Evolutionary conservation across 23 tunicate genomes (phyloP).

Genomic region (Halocynthia roretzi): DNA sequence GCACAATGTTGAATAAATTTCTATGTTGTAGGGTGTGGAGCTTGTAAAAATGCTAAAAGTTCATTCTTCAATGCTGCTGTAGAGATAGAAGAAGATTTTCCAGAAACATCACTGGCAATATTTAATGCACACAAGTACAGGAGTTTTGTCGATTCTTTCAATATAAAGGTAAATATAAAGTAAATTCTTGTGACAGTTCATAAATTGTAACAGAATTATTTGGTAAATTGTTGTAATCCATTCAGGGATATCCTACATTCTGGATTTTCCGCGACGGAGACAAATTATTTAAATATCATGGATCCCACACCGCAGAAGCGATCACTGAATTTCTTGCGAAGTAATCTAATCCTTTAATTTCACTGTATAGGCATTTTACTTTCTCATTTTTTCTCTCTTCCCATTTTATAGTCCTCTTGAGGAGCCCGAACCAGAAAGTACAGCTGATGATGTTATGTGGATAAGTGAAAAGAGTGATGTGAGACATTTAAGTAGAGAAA

Average conservation of each 20-base stretch:
- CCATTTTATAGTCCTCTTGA: slow-evolving; percentile 6
- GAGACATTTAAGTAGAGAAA: slow-evolving; percentile 56
- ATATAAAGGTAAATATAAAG: slow-evolving; percentile 32
- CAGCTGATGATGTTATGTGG: slow-evolving; percentile 25
- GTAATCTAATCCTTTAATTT: slow-evolving; percentile 15
- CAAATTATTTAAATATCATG: slow-evolving; percentile 56
- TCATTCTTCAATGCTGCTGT: slow-evolving; percentile 70
- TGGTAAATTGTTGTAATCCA: neutral
- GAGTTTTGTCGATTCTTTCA: slow-evolving; percentile 23
- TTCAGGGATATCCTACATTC: slow-evolving; percentile 86
- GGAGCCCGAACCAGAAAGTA: slow-evolving; percentile 1
- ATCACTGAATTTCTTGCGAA: slow-evolving; percentile 48
- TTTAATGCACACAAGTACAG: slow-evolving; percentile 42
- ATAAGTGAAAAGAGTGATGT: slow-evolving; percentile 48
- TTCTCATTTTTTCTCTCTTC: too few relatives aligned
- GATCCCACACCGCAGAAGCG: slow-evolving; percentile 28
- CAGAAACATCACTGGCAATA: slow-evolving; percentile 48
- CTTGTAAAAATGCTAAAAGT: slow-evolving; percentile 68
- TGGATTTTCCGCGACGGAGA: slow-evolving; percentile 57
- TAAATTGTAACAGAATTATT: neutral
- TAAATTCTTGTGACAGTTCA: neutral
- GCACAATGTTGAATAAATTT: neutral
- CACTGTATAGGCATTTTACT: neutral
- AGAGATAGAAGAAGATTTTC: slow-evolving; percentile 53
- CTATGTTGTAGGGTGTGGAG: slow-evolving; percentile 62